Percentiles rank a stretch among this genome's conserved stretches.
Conservation (phyloP, 2,888 invertebrate species). For the Odontomyia ornata region DNA sequence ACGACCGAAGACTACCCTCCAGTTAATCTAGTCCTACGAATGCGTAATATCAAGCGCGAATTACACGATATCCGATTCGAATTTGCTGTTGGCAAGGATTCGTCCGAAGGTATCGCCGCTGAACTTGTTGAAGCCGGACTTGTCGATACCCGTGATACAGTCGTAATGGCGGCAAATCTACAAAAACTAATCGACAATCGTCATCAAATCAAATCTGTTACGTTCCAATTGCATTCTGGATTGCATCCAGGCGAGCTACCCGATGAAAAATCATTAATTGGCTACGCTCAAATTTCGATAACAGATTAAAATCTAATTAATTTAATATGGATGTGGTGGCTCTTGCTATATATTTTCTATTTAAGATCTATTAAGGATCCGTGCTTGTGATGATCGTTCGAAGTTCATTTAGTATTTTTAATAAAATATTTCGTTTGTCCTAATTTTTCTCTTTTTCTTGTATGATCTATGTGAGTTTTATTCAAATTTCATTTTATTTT, state of each 20-base stretch:
- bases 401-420: neutral
- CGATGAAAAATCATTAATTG: slow-evolving; percentile 94
- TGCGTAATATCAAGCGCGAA: slow-evolving; percentile 89
- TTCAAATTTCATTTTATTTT: neutral
- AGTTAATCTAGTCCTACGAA: slow-evolving; percentile 86
- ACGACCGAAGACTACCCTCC: slow-evolving; percentile 61
- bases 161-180: slow-evolving; percentile 91
- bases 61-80: slow-evolving; percentile 98
- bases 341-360: neutral
- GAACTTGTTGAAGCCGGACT: slow-evolving; percentile 95
- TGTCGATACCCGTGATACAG: slow-evolving; percentile 89
- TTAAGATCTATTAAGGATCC: too few relatives aligned
- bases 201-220: slow-evolving; percentile 75
- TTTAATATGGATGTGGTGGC: neutral
- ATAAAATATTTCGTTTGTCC: too few relatives aligned
- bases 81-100: slow-evolving; percentile 88
- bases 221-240: slow-evolving; percentile 85
- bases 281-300: slow-evolving; percentile 97
- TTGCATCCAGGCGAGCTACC: slow-evolving; percentile 79
- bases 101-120: slow-evolving; percentile 90
- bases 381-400: neutral
- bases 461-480: neutral
- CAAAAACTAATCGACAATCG: slow-evolving; percentile 86
- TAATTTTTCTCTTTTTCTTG: too few relatives aligned
- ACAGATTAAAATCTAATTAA: slow-evolving; percentile 72